These are phyloP conservation scores for Neofelis nebulosa DNA, from an alignment of 2,113 vertebrate species.

Conservation along the genomic window DNA sequence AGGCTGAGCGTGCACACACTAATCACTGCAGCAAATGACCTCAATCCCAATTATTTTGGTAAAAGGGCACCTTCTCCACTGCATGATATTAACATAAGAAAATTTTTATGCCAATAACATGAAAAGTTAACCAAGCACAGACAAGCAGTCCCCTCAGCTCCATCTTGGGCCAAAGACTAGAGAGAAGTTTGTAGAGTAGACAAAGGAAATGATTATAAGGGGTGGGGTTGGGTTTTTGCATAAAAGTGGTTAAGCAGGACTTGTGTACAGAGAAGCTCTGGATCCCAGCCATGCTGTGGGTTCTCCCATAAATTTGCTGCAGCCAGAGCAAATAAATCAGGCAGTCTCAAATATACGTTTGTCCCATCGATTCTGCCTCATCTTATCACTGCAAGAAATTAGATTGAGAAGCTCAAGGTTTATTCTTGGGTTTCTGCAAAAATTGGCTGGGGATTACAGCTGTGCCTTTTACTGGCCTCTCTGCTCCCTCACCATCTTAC, in stretches of 20 bases:
- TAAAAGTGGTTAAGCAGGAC: not conserved
- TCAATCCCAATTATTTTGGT: not conserved
- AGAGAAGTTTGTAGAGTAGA: not conserved
- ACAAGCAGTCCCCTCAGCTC: not conserved
- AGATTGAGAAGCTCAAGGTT: not conserved
- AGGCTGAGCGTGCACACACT: not conserved
- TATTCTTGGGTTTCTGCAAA: slow-evolving; percentile 18
- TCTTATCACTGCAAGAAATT: not conserved
- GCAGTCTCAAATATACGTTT: not conserved
- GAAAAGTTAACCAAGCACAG: not conserved
- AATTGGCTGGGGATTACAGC: not conserved
- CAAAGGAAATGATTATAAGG: not conserved
- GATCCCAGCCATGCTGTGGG: not conserved
- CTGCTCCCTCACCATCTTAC: not conserved
- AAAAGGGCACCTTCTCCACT: not conserved
- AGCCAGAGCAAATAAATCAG: slow-evolving; percentile 10
- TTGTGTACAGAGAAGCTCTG: not conserved
- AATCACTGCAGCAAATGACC: not conserved
- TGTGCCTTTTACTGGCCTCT: not conserved
- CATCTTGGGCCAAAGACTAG: not conserved
- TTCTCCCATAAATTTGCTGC: not conserved
- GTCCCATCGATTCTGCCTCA: not conserved
- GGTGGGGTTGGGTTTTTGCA: not conserved
- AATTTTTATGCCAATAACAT: not conserved
- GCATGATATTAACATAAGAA: not conserved